Base-by-base conservation (phyloP, 2,797 vertebrate species). In the Ataeniobius toweri region DNA sequence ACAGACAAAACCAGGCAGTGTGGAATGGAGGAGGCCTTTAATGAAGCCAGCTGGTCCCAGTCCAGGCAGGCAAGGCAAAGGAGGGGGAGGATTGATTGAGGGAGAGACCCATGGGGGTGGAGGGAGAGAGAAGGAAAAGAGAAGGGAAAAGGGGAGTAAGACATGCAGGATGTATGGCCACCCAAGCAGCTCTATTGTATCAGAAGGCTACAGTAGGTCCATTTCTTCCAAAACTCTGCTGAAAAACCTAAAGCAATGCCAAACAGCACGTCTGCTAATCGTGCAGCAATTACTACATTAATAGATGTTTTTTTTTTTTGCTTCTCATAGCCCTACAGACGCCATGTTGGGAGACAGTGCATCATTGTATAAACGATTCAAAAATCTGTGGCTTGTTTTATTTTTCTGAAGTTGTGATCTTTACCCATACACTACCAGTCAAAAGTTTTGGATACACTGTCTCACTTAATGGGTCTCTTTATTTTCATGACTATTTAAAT, bases 41-140 rank as follows among this genome's bases (percentile, higher is more conserved):
- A 96, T 95, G 95, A 95, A 95, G 96, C 96, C 96, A 96, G 95
- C 96, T 96, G 96, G 95, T 96, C 90, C 91, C 82, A 88, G 95
- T 96, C 95, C 96, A 96, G 95, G 92, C 95, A 93, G 93, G 93
- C 92, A 90, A 93, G 93, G 94, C 93, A 94, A 93, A 92, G 91
- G 93, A 92, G 91, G 91, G 90, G 85, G 63, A 90, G 92, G 93
- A 94, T 94, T 94, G 94, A 94, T 94, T 90, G 93, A 94, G 90
- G 88, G 91, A 90, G 88, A 91, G 86, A 93, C 89, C 90, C 89
- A 90, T 75, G 81, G 88, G 90, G 91, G 92, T 80, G 90, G 90
- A 90, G 76, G 89, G 89, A 82, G 90, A 89, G 91, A 89, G 85
- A 87, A 88, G 89, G 80, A 86, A 48, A 48, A 86, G 89, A 84